Conservation (phyloP, 2,888 invertebrate species). For the Trichopria drosophilae region DNA sequence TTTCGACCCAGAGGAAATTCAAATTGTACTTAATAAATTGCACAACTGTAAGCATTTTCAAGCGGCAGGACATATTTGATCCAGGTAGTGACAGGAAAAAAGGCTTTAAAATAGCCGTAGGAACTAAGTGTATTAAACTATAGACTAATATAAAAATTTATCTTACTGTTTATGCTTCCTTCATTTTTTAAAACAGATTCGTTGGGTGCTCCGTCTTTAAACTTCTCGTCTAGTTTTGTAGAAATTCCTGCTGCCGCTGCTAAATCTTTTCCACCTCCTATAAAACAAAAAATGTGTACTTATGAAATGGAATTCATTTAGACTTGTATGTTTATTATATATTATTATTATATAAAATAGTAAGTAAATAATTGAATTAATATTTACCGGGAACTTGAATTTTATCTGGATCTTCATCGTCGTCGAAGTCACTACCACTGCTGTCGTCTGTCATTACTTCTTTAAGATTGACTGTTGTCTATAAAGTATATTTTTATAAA, state of each 20-base stretch:
- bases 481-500: no score
- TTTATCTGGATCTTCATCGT: constrained; percentile 89
- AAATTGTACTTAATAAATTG: no score
- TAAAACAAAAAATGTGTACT: no score
- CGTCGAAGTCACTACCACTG: constrained; percentile 74
- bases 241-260: constrained; percentile 76
- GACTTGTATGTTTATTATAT: background rate
- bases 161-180: constrained; percentile 46
- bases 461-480: constrained; percentile 48
- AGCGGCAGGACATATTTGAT: no score
- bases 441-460: constrained; percentile 61
- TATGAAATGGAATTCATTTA: no score
- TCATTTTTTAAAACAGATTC: constrained; percentile 43
- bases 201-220: constrained; percentile 43
- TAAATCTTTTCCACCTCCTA: constrained; percentile 84
- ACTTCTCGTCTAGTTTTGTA: constrained; percentile 63
- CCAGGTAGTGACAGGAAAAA: no score
- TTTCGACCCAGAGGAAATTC: no score
- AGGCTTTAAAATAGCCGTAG: no score
- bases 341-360: background rate
- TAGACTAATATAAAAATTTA: no score
- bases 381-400: constrained; percentile 83
- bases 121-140: no score
- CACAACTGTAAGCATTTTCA: no score
- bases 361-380: constrained; percentile 10